These are phyloP conservation scores for Vireo griseus DNA, from an alignment of 2,797 vertebrate species.

Conservation along the genomic window DNA sequence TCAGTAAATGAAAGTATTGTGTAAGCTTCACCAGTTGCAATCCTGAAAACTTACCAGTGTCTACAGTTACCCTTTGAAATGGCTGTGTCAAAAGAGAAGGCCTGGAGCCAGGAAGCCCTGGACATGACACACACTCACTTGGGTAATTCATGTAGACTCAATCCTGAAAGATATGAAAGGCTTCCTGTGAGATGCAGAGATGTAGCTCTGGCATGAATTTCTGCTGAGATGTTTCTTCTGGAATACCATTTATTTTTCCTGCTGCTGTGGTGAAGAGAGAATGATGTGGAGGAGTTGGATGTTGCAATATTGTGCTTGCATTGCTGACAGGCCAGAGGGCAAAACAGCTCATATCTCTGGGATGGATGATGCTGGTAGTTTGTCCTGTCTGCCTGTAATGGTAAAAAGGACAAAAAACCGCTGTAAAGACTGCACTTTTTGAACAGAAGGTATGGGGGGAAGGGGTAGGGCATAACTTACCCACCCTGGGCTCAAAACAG, in stretches of 20 bases:
- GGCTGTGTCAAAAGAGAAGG: neutral
- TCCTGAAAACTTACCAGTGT: neutral
- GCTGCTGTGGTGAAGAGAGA: neutral
- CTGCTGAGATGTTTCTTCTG: neutral
- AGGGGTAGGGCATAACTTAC: fast-evolving
- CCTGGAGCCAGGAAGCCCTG: neutral
- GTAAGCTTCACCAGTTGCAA: neutral
- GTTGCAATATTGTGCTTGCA: neutral
- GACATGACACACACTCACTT: neutral
- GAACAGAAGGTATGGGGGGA: neutral
- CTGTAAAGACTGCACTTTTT: neutral
- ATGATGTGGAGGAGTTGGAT: neutral
- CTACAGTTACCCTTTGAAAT: neutral
- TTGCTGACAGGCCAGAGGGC: neutral
- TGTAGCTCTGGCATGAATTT: neutral
- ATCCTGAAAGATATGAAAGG: neutral
- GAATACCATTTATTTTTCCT: neutral
- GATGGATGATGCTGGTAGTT: neutral
- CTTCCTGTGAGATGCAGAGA: neutral
- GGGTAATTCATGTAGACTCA: neutral
- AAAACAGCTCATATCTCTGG: neutral
- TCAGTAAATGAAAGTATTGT: neutral
- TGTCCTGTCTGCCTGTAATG: neutral
- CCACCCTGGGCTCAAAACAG: neutral
- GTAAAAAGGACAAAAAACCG: neutral